These are phyloP conservation scores for Pheosia gnoma DNA, from an alignment of 2,888 invertebrate species.

Conservation along the genomic window DNA sequence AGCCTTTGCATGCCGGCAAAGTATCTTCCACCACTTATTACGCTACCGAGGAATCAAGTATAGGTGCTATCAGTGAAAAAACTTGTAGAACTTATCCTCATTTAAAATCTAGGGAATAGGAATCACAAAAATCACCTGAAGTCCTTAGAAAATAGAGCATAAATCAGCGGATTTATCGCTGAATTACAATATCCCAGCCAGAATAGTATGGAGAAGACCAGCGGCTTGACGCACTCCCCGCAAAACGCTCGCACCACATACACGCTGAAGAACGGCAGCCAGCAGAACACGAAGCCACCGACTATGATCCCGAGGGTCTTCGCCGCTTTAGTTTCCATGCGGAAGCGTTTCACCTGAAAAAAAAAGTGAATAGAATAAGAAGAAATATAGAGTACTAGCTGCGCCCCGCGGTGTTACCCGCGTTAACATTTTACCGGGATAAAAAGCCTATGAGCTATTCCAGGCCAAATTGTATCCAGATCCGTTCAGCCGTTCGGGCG, in stretches of 20 bases:
- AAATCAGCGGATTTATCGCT: constrained; percentile 97
- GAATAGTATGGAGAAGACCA: constrained; percentile 95
- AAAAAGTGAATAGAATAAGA: not conserved
- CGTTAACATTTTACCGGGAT: too few species aligned
- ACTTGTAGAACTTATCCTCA: too few species aligned
- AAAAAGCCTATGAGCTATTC: too few species aligned
- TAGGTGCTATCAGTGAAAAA: too few species aligned
- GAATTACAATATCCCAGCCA: constrained; percentile 99
- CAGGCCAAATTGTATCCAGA: too few species aligned
- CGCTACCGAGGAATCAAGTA: too few species aligned
- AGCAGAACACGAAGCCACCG: constrained; percentile 98
- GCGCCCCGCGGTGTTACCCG: too few species aligned
- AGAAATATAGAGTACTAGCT: too few species aligned
- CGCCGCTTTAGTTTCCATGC: constrained; percentile 98
- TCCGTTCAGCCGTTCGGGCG: too few species aligned
- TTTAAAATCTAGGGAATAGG: too few species aligned
- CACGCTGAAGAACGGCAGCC: constrained; percentile 98
- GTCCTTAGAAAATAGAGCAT: constrained; percentile 97
- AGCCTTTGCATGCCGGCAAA: too few species aligned
- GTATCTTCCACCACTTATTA: too few species aligned
- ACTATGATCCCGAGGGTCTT: constrained; percentile 98
- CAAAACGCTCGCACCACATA: constrained; percentile 96
- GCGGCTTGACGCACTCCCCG: constrained; percentile 91
- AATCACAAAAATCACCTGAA: constrained; percentile 78
- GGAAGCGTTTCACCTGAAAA: constrained; percentile 92